Evolutionary conservation across 2,797 vertebrate species (phyloP).

Genomic region (Psittacula echo): DNA sequence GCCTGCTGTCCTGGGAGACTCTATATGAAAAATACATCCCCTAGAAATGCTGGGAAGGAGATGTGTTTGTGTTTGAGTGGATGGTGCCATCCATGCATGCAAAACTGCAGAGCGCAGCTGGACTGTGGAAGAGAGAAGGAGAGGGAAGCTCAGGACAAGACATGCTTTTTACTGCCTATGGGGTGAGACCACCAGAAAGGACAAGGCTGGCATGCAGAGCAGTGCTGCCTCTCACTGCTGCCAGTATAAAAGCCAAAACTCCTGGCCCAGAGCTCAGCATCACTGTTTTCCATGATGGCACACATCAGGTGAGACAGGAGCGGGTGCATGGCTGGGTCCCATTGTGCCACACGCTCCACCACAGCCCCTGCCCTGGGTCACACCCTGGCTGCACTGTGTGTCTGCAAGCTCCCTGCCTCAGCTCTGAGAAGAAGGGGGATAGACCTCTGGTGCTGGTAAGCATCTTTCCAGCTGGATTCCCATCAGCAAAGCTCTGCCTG

Average conservation of each 20-base stretch:
- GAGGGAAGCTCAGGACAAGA: background rate
- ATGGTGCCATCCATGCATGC: background rate
- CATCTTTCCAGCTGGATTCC: background rate
- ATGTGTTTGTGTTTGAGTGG: background rate
- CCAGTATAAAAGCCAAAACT: background rate
- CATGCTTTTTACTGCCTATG: background rate
- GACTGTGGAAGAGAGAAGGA: background rate
- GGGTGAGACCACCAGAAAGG: background rate
- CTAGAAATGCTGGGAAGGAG: background rate
- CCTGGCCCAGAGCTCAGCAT: background rate
- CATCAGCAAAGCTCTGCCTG: background rate
- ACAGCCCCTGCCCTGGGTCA: background rate
- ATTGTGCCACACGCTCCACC: background rate
- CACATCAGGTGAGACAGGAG: background rate
- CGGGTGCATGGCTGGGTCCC: background rate
- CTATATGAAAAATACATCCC: background rate
- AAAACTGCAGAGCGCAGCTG: background rate
- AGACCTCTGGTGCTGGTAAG: background rate
- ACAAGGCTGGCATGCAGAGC: background rate
- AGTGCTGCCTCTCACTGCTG: background rate
- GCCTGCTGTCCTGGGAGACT: background rate
- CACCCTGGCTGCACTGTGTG: background rate
- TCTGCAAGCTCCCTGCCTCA: accelerated
- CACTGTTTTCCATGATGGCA: background rate
- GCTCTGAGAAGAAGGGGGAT: background rate